Percentiles rank a stretch among this genome's conserved stretches.
Evolutionary conservation across 2,113 vertebrate species (phyloP).

Genomic region (Sterrhoptilus dennistouni): DNA sequence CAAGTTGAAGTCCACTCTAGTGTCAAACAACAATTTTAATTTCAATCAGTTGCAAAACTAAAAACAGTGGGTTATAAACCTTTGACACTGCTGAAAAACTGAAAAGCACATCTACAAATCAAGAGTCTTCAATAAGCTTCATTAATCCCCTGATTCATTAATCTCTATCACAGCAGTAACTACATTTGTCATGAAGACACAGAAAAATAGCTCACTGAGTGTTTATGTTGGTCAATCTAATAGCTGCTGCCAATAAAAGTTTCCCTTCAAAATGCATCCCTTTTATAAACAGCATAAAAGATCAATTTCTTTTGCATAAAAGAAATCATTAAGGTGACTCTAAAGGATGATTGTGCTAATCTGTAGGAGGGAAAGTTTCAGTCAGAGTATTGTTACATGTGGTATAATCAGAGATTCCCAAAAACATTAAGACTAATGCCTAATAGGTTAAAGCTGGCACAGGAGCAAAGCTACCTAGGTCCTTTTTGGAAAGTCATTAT

Average conservation of each 20-base stretch:
- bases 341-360: neutral
- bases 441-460: neutral
- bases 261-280: neutral
- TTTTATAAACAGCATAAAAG: neutral
- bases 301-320: neutral
- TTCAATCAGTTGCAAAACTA: neutral
- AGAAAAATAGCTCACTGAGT: neutral
- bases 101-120: neutral
- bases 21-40: neutral
- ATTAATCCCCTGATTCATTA: neutral
- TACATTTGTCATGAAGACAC: neutral
- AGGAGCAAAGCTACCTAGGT: neutral
- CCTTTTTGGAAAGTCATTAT: neutral
- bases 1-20: neutral
- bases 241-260: neutral
- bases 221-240: neutral
- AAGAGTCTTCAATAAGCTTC: neutral
- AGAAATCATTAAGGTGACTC: neutral
- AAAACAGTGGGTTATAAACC: neutral
- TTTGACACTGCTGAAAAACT: neutral
- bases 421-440: neutral
- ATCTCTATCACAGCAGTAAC: neutral
- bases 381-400: accelerated
- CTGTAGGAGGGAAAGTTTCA: neutral
- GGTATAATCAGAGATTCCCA: neutral